A percentile compares a stretch with the other conserved stretches of the same genome.
Evolutionary conservation across 2,888 invertebrate species (phyloP).

Genomic region (Erpobdella octoculata): DNA sequence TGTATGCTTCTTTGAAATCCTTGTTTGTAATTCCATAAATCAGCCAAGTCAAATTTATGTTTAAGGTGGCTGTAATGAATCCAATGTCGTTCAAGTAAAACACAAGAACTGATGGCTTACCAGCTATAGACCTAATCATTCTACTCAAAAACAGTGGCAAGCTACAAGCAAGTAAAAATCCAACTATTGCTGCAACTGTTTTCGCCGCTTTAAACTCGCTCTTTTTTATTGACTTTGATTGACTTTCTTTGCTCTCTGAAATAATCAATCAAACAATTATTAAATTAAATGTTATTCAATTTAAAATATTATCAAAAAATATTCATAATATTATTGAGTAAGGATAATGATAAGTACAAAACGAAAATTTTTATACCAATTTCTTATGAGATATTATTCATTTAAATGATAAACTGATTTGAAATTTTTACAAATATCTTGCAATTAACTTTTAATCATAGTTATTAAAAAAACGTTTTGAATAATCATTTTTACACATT

Average conservation of each 20-base stretch:
- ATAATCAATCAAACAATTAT: neutral
- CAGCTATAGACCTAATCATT: neutral
- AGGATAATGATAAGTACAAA: too few relatives aligned
- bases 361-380: too few relatives aligned
- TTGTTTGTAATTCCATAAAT: constrained; percentile 6
- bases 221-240: neutral
- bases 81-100: constrained; percentile 2
- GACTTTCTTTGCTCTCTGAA: neutral
- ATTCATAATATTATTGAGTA: too few relatives aligned
- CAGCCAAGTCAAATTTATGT: neutral
- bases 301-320: too few relatives aligned
- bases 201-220: constrained; percentile 17
- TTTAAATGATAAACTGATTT: too few relatives aligned
- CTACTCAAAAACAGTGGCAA: neutral
- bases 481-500: too few relatives aligned
- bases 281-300: neutral
- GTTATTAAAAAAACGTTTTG: too few relatives aligned
- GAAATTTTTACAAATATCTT: too few relatives aligned
- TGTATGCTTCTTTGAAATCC: neutral
- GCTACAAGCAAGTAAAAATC: neutral
- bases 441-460: too few relatives aligned
- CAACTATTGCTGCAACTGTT: neutral
- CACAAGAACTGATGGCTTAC: neutral
- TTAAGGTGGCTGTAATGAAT: neutral
- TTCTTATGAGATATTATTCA: too few relatives aligned